Evolutionary conservation across 2,888 invertebrate genomes (phyloP), one percentile per base, ranked within the genome.

Genomic region (Junonia oenone): DNA sequence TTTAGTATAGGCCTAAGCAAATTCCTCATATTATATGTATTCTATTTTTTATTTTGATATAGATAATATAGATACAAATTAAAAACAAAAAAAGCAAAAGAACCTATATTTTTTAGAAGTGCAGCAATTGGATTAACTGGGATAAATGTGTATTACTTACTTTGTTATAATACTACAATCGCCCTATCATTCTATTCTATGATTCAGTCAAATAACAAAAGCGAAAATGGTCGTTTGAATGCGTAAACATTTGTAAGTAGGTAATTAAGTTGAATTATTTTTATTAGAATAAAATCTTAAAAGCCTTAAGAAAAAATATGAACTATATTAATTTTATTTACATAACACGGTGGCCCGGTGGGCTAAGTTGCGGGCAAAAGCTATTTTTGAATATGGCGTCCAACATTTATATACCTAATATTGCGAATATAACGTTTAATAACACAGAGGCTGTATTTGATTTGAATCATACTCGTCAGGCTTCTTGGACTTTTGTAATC

Each of bases 91-190:
- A 26, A 11, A 29, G 11, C 5, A 5, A 11, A 11, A 29, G 9
- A 29, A 11, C 2, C 11, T 8, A 0, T 29, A 11, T 29, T 29
- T 2, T 29, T 29, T 29, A 6, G 9, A 8, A 11, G 9, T 9
- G 9, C 29, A 2, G 6, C 29, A 9, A n/a, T 29, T 2, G 6
- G 3, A 29, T 11, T 2, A 8, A 29, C 8, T 29, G 1, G 14
- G 1, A 37, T 14, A 37, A 6, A 14, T 5, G 2, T 4, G n/a
- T n/a, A n/a, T n/a, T n/a, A n/a, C n/a, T n/a, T n/a, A n/a, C n/a
- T n/a, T n/a, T n/a, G n/a, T n/a, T n/a, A n/a, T n/a, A n/a, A 13
- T 43, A 43, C 43, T 43, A 43, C 43, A 43, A 43, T 43, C 43
- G 43, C 43, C 43, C 22, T 43, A 43, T 13, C 6, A 26, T 43